Conservation (phyloP, 2,113 vertebrate species). For the Trochalopteron elliotii region DNA sequence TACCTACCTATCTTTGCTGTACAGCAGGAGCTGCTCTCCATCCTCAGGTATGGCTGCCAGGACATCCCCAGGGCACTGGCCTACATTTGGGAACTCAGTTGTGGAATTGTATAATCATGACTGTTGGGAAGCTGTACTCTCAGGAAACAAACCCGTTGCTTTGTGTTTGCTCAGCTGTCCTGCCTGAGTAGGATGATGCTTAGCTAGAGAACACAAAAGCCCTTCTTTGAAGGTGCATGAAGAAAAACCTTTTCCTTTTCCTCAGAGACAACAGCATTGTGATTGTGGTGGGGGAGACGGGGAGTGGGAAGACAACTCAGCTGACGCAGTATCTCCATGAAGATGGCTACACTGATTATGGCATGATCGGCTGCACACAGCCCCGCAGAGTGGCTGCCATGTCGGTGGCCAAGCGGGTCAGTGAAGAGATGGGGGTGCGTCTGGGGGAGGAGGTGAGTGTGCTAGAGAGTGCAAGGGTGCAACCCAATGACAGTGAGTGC, state of each 20-base stretch:
- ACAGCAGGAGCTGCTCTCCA: slow-evolving; percentile 93
- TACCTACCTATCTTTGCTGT: slow-evolving; percentile 97
- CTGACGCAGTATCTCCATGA: slow-evolving; percentile 97
- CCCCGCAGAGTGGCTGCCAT: slow-evolving; percentile 96
- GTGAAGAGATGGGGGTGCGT: slow-evolving; percentile 90
- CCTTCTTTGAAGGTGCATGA: not conserved
- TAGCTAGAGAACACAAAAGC: not conserved
- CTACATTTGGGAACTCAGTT: not conserved
- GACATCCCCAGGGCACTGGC: not conserved
- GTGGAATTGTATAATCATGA: not conserved
- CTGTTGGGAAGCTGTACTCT: not conserved
- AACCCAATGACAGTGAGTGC: not conserved
- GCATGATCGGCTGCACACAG: slow-evolving; percentile 98
- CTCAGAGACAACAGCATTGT: slow-evolving; percentile 97
- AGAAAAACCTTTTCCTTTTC: not conserved
- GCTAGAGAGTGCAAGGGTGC: too few relatives aligned
- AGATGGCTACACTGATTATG: slow-evolving; percentile 95
- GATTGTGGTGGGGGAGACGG: slow-evolving; percentile 97
- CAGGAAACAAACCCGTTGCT: not conserved
- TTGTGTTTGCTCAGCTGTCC: not conserved
- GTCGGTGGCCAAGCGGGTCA: slow-evolving; percentile 98
- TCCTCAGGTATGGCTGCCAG: slow-evolving; percentile 83
- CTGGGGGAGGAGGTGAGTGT: slow-evolving; percentile 93
- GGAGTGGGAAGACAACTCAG: slow-evolving; percentile 98
- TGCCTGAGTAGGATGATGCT: rapidly evolving